Conservation (phyloP, 2,113 vertebrate genomes). For the Pachyramphus minor region DNA sequence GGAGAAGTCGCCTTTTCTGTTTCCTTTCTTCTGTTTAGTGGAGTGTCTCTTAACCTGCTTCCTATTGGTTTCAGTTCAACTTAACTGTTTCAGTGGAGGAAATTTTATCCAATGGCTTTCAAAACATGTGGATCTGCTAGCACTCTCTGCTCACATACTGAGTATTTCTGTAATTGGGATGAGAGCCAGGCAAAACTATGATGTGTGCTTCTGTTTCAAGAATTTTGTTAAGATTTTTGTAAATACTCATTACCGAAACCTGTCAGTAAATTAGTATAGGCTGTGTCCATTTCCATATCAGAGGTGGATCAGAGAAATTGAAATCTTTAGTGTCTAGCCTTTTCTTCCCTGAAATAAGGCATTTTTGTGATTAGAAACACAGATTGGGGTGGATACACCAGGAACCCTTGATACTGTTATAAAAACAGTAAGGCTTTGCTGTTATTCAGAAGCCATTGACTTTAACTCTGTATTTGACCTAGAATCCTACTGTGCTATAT, state of each 20-base stretch:
- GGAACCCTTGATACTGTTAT: neutral
- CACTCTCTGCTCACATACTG: neutral
- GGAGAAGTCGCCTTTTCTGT: neutral
- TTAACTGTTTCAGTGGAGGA: neutral
- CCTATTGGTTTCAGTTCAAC: fast-evolving
- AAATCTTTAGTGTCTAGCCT: neutral
- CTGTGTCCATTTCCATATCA: fast-evolving
- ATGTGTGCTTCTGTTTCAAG: neutral
- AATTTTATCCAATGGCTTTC: neutral
- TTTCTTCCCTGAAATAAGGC: neutral
- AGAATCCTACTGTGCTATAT: neutral
- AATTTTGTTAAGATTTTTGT: neutral
- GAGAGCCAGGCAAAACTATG: neutral
- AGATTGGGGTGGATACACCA: neutral
- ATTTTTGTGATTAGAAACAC: neutral
- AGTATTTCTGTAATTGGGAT: neutral
- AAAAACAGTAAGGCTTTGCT: neutral
- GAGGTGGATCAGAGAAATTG: neutral
- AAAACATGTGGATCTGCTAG: neutral
- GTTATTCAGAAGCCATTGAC: neutral
- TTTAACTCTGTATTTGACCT: neutral
- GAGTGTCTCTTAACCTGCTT: neutral
- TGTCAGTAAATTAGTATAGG: neutral
- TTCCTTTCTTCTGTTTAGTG: neutral
- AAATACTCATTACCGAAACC: neutral